Conservation (phyloP, 2,888 invertebrate genomes). For the Lochmaea capreae region DNA sequence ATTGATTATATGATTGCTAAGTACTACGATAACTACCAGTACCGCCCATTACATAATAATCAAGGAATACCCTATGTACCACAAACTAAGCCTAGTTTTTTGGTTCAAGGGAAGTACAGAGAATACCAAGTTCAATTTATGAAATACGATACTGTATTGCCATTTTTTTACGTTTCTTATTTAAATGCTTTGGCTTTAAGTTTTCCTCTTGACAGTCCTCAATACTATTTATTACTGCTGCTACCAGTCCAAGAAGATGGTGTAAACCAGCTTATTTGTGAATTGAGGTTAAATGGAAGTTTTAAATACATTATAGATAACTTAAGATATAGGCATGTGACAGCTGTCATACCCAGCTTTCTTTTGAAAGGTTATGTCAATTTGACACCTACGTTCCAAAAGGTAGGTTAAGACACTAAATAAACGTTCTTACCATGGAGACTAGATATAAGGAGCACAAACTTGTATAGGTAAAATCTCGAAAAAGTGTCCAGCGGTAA, state of each 20-base stretch:
- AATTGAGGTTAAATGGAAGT: constrained; percentile 72
- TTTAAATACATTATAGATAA: constrained; percentile 77
- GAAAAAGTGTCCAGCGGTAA: no score
- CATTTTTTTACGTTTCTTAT: constrained; percentile 79
- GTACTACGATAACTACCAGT: constrained; percentile 55
- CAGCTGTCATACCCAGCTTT: constrained; percentile 84
- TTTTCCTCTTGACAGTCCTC: constrained; percentile 82
- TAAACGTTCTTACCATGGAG: no score
- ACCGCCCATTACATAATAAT: constrained; percentile 9
- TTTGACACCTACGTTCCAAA: constrained; percentile 83
- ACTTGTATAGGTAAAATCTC: no score
- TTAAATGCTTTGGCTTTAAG: constrained; percentile 79
- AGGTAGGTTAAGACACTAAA: constrained; percentile 68
- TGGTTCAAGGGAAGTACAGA: constrained; percentile 67
- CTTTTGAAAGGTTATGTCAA: constrained; percentile 82
- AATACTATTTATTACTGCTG: constrained; percentile 81
- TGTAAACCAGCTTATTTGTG: constrained; percentile 73
- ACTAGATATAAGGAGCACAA: no score
- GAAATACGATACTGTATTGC: constrained; percentile 81
- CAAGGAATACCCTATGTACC: constrained; percentile 48
- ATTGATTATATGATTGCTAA: constrained; percentile 62
- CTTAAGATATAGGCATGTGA: constrained; percentile 77
- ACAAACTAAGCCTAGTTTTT: constrained; percentile 57
- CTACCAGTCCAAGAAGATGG: constrained; percentile 74
- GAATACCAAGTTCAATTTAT: constrained; percentile 73